Percentiles rank a stretch among this genome's conserved stretches.
Evolutionary conservation across 2,113 vertebrate genomes (phyloP).

Genomic region (Arothron firmamentum): DNA sequence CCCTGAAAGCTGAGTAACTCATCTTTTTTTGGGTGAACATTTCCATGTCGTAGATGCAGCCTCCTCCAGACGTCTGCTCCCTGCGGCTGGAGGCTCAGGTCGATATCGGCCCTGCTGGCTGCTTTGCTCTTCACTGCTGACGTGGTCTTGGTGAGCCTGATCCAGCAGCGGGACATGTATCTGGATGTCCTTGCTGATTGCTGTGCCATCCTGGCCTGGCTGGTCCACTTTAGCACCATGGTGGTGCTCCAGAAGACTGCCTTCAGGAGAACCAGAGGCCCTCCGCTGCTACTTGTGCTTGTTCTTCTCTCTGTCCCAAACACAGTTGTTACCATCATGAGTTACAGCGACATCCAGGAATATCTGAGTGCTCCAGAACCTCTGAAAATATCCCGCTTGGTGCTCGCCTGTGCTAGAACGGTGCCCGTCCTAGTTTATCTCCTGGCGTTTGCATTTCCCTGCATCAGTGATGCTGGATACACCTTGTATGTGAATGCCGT

Average conservation of each 20-base stretch:
- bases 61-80: slow-evolving; percentile 31
- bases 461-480: slow-evolving; percentile 45
- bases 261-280: slow-evolving; percentile 74
- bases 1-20: not conserved
- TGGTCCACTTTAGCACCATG: slow-evolving; percentile 78
- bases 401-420: slow-evolving; percentile 75
- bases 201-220: slow-evolving; percentile 80
- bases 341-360: slow-evolving; percentile 64
- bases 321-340: slow-evolving; percentile 76
- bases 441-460: slow-evolving; percentile 73
- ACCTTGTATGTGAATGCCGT: slow-evolving; percentile 63
- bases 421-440: slow-evolving; percentile 77
- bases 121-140: slow-evolving; percentile 76
- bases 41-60: slow-evolving; percentile 41
- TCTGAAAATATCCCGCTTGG: slow-evolving; percentile 71
- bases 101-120: slow-evolving; percentile 70
- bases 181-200: slow-evolving; percentile 79
- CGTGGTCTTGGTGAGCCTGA: slow-evolving; percentile 67
- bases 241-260: slow-evolving; percentile 69
- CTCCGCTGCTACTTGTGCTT: slow-evolving; percentile 70
- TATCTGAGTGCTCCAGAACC: slow-evolving; percentile 61
- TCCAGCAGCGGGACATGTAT: slow-evolving; percentile 72
- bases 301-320: slow-evolving; percentile 78
- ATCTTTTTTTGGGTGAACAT: not conserved
- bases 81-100: slow-evolving; percentile 81